phyloP scores from a whole-genome alignment of 1,140 invertebrate genomes.

The Ceratosolen solmsi region DNA sequence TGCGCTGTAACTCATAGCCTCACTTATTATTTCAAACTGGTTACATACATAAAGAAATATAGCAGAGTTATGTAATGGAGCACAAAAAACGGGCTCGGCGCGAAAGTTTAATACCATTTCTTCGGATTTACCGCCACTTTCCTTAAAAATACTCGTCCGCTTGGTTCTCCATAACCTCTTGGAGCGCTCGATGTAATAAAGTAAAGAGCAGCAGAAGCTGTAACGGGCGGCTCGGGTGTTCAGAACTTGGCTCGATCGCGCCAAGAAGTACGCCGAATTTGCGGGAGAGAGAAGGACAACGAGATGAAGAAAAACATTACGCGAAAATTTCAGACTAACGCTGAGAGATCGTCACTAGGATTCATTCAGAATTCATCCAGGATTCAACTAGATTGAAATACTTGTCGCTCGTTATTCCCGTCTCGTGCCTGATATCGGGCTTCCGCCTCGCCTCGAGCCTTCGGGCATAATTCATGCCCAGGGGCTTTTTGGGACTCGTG shows the following conservation, averaged over 20 bases:
- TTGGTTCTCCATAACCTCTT: no score
- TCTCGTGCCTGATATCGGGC: not conserved
- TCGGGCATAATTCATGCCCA: not conserved
- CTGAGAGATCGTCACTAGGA: not conserved
- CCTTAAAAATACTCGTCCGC: conserved; percentile 22
- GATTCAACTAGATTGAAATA: not conserved
- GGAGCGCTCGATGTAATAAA: conserved; percentile 25
- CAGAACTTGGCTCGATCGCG: not conserved
- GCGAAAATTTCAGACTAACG: not conserved
- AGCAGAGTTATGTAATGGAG: no score
- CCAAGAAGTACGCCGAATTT: not conserved
- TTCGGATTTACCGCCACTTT: conserved; percentile 28
- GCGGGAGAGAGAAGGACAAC: not conserved
- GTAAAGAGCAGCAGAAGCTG: conserved; percentile 24
- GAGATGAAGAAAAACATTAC: not conserved
- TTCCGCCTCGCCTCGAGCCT: conserved; percentile 5
- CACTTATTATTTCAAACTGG: conserved; percentile 6
- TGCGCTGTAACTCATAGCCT: not conserved
- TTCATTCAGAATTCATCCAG: no score
- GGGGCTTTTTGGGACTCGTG: not conserved
- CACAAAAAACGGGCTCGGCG: no score
- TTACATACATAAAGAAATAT: conserved; percentile 14
- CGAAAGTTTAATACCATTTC: conserved; percentile 41
- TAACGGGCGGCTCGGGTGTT: conserved; percentile 18
- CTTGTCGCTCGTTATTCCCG: conserved; percentile 26